Evolutionary conservation across 2,797 vertebrate genomes (phyloP).

Genomic region (Sebastes nivosus): DNA sequence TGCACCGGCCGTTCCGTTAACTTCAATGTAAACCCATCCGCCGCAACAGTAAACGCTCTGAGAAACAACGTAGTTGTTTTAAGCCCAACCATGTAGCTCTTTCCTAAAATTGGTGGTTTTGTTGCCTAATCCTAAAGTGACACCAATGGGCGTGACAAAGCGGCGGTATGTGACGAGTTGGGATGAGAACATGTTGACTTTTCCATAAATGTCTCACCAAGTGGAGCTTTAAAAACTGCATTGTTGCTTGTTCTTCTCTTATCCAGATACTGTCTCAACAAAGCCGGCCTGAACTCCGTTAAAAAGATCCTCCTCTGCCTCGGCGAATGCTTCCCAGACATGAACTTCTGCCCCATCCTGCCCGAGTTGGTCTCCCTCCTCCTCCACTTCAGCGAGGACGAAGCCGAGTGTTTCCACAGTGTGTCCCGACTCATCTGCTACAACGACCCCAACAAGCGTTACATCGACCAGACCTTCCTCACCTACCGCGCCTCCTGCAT

Average conservation of each 20-base stretch:
- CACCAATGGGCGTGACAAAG: too few relatives aligned
- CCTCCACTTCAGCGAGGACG: conserved; percentile 89
- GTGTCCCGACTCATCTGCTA: conserved; percentile 84
- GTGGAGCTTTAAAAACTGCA: neutral
- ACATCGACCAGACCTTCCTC: conserved; percentile 88
- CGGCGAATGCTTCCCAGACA: conserved; percentile 82
- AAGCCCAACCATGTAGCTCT: too few relatives aligned
- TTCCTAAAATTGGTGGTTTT: too few relatives aligned
- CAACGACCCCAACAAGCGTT: conserved; percentile 84
- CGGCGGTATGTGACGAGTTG: too few relatives aligned
- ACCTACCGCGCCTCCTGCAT: conserved; percentile 88
- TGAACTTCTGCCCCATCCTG: conserved; percentile 87
- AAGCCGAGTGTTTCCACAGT: conserved; percentile 88
- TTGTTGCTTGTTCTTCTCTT: neutral
- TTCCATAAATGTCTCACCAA: neutral
- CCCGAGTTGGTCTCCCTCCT: conserved; percentile 87
- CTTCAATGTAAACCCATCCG: too few relatives aligned
- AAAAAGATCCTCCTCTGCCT: conserved; percentile 88
- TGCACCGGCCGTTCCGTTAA: too few relatives aligned
- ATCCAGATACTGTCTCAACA: conserved; percentile 85
- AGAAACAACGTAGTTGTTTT: too few relatives aligned
- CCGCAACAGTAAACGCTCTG: accelerated
- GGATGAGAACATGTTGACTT: too few relatives aligned
- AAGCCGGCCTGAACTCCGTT: conserved; percentile 82
- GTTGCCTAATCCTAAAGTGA: too few relatives aligned